Evolutionary conservation across 2,797 vertebrate species (phyloP), one percentile per base, ranked within the genome.

Genomic region (Triplophysa bombifrons): DNA sequence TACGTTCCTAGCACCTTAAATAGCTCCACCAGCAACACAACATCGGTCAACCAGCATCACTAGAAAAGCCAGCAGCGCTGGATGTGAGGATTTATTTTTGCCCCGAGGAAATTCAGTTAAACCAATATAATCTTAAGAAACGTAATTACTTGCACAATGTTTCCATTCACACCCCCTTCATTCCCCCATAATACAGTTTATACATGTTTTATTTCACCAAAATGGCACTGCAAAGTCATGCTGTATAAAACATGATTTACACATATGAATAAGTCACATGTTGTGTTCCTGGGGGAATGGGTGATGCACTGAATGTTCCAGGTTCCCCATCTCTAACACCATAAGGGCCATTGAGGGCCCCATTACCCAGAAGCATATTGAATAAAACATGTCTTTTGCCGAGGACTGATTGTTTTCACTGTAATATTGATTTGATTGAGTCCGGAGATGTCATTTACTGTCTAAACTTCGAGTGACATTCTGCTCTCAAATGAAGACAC

Each of bases 221-320:
- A 83, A 76, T 80, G 68, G 38, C 68, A 50, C 19, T 76, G 53
- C 53, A 8, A 25, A 80, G 77, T 83, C 73, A 76, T n/a, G 51
- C 20, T 80, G 44, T 76, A 83, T 83, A 76, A 83, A 83, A 72
- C 41, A 80, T 83, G 67, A 80, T 71, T 76, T 58, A 61, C 68
- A 76, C 30, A 27, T 53, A 60, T 80, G 53, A 83, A 76, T 68
- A 70, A 71, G 60, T 74, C 73, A 64, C 53, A 63, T 53, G 61
- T 74, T 69, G 53, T 68, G 61, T 41, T 75, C 20, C 60, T 38
- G 50, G 51, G 72, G 51, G 67, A 63, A 58, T 50, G 22, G 38
- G 50, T 68, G 75, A 61, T 51, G 68, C 51, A 27, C 30, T 50
- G 70, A 53, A 56, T 44, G 72, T 56, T 80, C 55, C 46, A 78